Evolutionary conservation across 2,113 vertebrate species (phyloP).

Genomic region (Cygnus buccinator): DNA sequence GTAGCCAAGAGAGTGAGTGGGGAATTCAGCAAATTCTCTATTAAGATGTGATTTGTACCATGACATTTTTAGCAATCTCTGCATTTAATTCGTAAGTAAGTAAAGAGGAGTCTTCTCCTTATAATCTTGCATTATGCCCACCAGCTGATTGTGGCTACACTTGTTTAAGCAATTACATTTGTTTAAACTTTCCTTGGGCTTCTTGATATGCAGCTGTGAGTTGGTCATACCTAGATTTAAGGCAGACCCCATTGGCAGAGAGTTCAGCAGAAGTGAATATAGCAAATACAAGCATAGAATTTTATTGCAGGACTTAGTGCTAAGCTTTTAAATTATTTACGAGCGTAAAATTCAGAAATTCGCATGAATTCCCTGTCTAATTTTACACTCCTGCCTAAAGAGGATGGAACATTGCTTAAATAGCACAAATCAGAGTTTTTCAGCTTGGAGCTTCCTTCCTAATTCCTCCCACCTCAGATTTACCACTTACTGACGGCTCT

Average conservation of each 20-base stretch:
- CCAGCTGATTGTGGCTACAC: neutral
- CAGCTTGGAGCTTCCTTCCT: slow-evolving; percentile 19
- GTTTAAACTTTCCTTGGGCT: slow-evolving; percentile 35
- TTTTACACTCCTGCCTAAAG: slow-evolving; percentile 46
- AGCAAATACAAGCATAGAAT: neutral
- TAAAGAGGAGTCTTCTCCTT: neutral
- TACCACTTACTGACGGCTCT: slow-evolving; percentile 16
- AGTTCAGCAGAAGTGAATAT: neutral
- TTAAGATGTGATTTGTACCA: slow-evolving; percentile 42
- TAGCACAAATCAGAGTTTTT: slow-evolving; percentile 37
- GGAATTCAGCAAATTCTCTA: slow-evolving; percentile 46
- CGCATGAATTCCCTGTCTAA: slow-evolving; percentile 24
- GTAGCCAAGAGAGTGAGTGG: neutral
- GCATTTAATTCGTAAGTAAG: slow-evolving; percentile 36
- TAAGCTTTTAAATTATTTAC: slow-evolving; percentile 50
- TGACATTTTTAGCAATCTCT: slow-evolving; percentile 12
- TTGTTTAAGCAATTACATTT: slow-evolving; percentile 43
- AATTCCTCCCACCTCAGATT: slow-evolving; percentile 35
- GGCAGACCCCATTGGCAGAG: neutral
- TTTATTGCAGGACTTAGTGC: neutral
- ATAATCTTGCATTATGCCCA: neutral
- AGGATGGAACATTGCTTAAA: slow-evolving; percentile 17
- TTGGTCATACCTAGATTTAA: slow-evolving; percentile 3
- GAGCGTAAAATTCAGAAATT: slow-evolving; percentile 45
- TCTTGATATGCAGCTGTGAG: neutral